Evolutionary conservation across 2,797 vertebrate species (phyloP).

Genomic region (Pyrocephalus nanus): DNA sequence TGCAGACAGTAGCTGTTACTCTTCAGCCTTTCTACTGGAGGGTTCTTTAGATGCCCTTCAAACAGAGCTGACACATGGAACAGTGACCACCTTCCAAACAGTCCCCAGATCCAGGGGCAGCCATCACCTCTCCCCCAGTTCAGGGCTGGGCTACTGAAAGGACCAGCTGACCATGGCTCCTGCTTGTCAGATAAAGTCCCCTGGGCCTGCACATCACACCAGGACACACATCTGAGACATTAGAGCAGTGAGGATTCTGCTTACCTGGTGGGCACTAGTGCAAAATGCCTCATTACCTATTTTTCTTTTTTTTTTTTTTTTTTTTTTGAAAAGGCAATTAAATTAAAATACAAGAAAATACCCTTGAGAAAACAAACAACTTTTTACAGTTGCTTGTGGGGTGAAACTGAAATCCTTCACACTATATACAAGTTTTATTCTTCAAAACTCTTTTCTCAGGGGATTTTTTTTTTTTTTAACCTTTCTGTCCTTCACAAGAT

Average conservation of each 20-base stretch:
- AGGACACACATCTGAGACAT: not conserved
- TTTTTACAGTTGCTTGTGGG: not conserved
- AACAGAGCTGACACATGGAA: rapidly evolving
- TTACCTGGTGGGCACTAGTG: not conserved
- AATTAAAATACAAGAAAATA: not conserved
- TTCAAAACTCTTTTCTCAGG: not conserved
- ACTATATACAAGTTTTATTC: not conserved
- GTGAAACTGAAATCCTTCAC: not conserved
- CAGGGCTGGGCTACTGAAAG: not conserved
- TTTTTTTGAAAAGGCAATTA: not conserved
- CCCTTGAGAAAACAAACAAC: rapidly evolving
- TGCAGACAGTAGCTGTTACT: not conserved
- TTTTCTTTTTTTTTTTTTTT: not conserved
- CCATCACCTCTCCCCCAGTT: not conserved
- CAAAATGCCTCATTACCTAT: not conserved
- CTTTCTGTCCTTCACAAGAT: not conserved
- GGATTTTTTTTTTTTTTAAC: not conserved
- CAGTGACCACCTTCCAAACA: not conserved
- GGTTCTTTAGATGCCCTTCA: not conserved
- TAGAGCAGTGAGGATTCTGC: not conserved
- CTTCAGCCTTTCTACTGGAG: not conserved
- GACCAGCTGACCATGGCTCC: no score
- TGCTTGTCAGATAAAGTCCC: not conserved
- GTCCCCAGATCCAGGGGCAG: not conserved
- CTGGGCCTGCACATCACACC: not conserved